Percentiles rank a stretch among this genome's conserved stretches.
Evolutionary conservation across 2,113 vertebrate species (phyloP).

Genomic region (Myiozetetes cayanensis): DNA sequence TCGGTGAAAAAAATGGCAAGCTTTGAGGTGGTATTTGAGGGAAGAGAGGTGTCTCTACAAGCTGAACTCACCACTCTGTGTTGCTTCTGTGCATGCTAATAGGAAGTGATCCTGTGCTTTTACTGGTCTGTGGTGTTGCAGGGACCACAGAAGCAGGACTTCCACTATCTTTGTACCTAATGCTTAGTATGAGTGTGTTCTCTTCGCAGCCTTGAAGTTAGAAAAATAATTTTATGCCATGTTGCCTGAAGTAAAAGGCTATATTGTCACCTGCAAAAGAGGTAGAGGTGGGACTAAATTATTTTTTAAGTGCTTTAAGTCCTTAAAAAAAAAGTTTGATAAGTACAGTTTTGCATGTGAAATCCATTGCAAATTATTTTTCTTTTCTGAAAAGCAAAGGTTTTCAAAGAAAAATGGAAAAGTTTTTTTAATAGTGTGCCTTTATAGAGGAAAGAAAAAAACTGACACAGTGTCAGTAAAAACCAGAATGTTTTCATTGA

Average conservation of each 20-base stretch:
- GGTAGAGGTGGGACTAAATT: not conserved
- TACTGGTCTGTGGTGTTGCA: not conserved
- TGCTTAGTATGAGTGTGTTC: not conserved
- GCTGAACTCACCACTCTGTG: not conserved
- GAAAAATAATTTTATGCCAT: not conserved
- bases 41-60: not conserved
- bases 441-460: not conserved
- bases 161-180: not conserved
- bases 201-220: not conserved
- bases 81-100: not conserved
- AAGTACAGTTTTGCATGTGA: not conserved
- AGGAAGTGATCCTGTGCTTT: not conserved
- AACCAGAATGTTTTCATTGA: not conserved
- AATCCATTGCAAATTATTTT: not conserved
- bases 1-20: not conserved
- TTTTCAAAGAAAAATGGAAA: slow-evolving; percentile 1
- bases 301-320: not conserved
- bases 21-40: not conserved
- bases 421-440: not conserved
- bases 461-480: rapidly evolving
- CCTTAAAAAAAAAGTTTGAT: not conserved
- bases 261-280: not conserved
- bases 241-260: not conserved
- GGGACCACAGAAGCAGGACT: not conserved
- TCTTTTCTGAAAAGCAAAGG: not conserved